A percentile compares a stretch with the other conserved stretches of the same genome.
These are phyloP conservation scores for Seladonia tumulorum DNA, from an alignment of 2,888 invertebrate species.

Conservation along the genomic window DNA sequence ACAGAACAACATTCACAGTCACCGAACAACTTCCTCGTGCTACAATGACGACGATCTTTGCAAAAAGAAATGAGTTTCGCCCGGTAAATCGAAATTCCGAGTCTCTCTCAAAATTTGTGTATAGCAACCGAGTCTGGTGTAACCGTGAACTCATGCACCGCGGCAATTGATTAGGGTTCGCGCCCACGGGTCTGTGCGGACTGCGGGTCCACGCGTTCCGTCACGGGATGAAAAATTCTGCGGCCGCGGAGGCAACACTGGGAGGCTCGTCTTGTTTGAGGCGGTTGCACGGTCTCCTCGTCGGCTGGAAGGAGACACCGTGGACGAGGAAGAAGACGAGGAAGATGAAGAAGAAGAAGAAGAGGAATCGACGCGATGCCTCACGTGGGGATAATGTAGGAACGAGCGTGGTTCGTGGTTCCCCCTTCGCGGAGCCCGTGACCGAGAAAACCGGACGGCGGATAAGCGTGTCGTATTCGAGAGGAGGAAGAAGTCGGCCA, in stretches of 20 bases:
- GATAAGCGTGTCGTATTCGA: slow-evolving; percentile 68
- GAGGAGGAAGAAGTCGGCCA: slow-evolving; percentile 76
- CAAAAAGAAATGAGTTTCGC: neutral
- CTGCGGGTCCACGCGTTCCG: slow-evolving; percentile 17
- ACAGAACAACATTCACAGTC: slow-evolving; percentile 47
- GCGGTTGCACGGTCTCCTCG: slow-evolving; percentile 26
- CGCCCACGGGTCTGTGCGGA: neutral
- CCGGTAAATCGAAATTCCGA: neutral
- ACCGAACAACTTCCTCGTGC: slow-evolving; percentile 13
- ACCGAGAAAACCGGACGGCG: slow-evolving; percentile 80
- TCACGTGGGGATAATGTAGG: slow-evolving; percentile 70
- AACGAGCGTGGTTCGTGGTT: slow-evolving; percentile 58
- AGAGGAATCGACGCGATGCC: slow-evolving; percentile 42
- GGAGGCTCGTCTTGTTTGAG: slow-evolving; percentile 24
- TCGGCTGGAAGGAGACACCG: slow-evolving; percentile 56
- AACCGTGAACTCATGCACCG: neutral
- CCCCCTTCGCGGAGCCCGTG: slow-evolving; percentile 73
- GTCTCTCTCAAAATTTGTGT: too few relatives aligned
- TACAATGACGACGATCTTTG: neutral
- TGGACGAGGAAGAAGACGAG: slow-evolving; percentile 41
- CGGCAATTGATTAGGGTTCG: slow-evolving; percentile 9
- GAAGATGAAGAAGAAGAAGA: slow-evolving; percentile 37
- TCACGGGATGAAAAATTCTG: slow-evolving; percentile 42
- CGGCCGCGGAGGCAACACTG: slow-evolving; percentile 33
- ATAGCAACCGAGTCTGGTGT: neutral